Evolutionary conservation across 1,140 invertebrate species (phyloP).

Genomic region (Polypedilum vanderplanki): DNA sequence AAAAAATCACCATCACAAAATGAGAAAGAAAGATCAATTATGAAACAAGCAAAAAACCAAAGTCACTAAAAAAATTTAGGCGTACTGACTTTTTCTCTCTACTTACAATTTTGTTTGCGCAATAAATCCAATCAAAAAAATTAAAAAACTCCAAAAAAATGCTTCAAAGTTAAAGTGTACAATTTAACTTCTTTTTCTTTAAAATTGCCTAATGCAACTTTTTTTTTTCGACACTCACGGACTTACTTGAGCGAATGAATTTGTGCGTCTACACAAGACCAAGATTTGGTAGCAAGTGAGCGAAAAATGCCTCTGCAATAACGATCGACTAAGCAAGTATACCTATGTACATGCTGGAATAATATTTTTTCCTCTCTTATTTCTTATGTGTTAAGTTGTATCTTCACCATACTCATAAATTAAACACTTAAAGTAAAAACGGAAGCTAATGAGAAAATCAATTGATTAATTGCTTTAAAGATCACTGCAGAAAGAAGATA

Average conservation of each 20-base stretch:
- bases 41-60: too few species aligned
- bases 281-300: neutral
- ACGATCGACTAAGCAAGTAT: neutral
- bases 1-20: too few species aligned
- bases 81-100: neutral
- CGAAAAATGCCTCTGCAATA: too few species aligned
- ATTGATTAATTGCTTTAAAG: too few species aligned
- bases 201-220: neutral
- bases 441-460: too few species aligned
- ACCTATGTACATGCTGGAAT: neutral
- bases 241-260: neutral
- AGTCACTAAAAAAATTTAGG: neutral
- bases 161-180: neutral
- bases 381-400: neutral
- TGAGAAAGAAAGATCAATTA: too few species aligned
- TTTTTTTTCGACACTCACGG: constrained; percentile 9
- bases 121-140: neutral
- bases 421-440: too few species aligned
- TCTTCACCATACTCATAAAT: neutral
- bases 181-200: neutral
- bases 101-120: neutral
- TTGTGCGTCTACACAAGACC: neutral
- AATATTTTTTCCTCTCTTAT: neutral
- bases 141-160: neutral
- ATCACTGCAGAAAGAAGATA: too few species aligned